Evolutionary conservation across 1,140 invertebrate species (phyloP), one percentile per base, ranked within the genome.

Genomic region (Drosophila nigromelanica): DNA sequence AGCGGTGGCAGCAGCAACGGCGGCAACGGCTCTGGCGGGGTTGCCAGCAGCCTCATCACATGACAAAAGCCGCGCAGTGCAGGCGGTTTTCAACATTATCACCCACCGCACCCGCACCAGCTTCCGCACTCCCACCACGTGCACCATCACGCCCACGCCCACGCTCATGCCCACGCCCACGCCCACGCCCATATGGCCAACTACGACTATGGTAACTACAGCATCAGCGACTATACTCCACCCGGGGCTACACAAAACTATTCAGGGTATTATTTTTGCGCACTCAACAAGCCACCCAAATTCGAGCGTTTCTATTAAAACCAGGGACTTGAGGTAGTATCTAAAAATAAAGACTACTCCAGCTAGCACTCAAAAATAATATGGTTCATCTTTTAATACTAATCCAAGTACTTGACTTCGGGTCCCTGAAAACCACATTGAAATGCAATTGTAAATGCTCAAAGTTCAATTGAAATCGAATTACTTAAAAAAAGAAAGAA

Each of bases 1-100:
- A 50, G 93, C 94, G 98, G 78, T 98, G 99, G 71, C 51, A 63
- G 54, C 52, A 47, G 37, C n/a, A 40, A 12, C 15, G 39, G 33
- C 30, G 58, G 43, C 35, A 60, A 37, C 18, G 35, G 12, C 21
- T 40, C 52, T 18, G 60, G 64, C 58, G 42, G 39, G 18, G 56
- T 55, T 60, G 68, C 71, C 45, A 93, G 91, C 42, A 92, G 93
- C 58, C 90, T 94, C 76, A 91, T 94, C 68, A 93, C 93, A 92
- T 94, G 94, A 94, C 94, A 93, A 90, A 91, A 91, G 77, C 80
- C 87, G 60, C 83, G 90, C 50, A 87, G 87, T 91, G 81, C 79
- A 73, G 87, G 83, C 75, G 90, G 90, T 71, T 91, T 91, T 80
- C 90, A 91, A 51, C 90, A 91, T 64, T 91, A 91, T 71, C 89